Percentiles rank a stretch among this genome's conserved stretches.
phyloP scores from a whole-genome alignment of 2,797 vertebrate genomes.

The Chanos chanos region DNA sequence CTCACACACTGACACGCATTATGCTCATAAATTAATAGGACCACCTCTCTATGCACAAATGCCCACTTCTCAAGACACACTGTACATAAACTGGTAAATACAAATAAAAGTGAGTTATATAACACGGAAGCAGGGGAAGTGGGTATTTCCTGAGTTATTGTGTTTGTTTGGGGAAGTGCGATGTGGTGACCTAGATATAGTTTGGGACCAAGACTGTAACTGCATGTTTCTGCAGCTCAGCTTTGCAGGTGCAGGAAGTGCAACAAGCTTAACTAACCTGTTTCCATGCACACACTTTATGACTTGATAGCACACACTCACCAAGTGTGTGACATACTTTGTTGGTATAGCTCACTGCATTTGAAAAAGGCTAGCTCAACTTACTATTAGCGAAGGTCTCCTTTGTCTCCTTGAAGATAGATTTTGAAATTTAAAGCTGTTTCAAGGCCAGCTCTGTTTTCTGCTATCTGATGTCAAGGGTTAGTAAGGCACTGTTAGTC shows the following conservation, averaged over 20 bases:
- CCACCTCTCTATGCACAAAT: slow-evolving; percentile 16
- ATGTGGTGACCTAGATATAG: slow-evolving; percentile 58
- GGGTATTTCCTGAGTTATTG: slow-evolving; percentile 37
- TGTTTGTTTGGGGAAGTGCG: slow-evolving; percentile 37
- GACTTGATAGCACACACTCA: slow-evolving; percentile 21
- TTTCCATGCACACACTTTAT: slow-evolving; percentile 20
- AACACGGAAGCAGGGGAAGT: slow-evolving; percentile 18
- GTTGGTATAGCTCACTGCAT: too few relatives aligned
- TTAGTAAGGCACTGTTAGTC: too few relatives aligned
- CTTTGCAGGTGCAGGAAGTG: slow-evolving; percentile 63
- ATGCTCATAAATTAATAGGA: slow-evolving; percentile 9
- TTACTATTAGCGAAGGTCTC: too few relatives aligned
- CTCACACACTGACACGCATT: slow-evolving; percentile 3
- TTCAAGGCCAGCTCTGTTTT: too few relatives aligned
- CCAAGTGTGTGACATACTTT: too few relatives aligned
- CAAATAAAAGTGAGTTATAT: slow-evolving; percentile 4
- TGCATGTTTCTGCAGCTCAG: slow-evolving; percentile 51
- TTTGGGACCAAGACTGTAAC: slow-evolving; percentile 51
- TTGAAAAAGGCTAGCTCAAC: too few relatives aligned
- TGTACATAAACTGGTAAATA: not conserved
- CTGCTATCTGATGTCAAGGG: too few relatives aligned
- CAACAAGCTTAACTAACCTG: slow-evolving; percentile 30
- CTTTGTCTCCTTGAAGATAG: too few relatives aligned
- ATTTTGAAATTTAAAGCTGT: too few relatives aligned
- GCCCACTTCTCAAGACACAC: slow-evolving; percentile 9